Evolutionary conservation across 2,888 invertebrate species (phyloP), one percentile per base, ranked within the genome.

Genomic region (Marasmarcha lunaedactyla): DNA sequence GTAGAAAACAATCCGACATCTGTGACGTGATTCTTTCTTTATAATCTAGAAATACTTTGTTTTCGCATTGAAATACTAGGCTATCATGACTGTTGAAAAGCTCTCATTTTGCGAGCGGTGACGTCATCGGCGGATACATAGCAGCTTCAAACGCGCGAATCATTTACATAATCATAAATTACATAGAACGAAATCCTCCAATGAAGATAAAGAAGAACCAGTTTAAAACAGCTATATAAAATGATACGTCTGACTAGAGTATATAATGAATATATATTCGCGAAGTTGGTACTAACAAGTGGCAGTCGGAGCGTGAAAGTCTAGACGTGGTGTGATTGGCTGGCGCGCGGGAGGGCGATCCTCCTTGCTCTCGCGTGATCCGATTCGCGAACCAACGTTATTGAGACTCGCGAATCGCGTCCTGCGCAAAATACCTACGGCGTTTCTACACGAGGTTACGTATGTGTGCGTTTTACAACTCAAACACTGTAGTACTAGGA

Each of bases 341-440:
- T 54, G 57, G 48, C 56, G 54, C 55, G 57, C 62, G 68, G 70
- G 78, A 81, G 81, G 81, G 77, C 77, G 73, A 77, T 77, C 78
- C 81, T 81, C 79, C 73, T 59, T 71, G 70, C 79, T 81, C 81
- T 81, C 77, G 66, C 53, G 59, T 76, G 69, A 74, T 71, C 52
- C 66, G 71, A 78, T 78, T 79, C 74, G 79, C 79, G 68, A 73
- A 71, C 64, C 49, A 57, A 55, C 57, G 64, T 60, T 60, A 52
- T 58, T 58, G 52, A 71, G 68, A 73, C 72, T 68, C 66, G 63
- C 49, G 42, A 46, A 44, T 44, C 39, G 47, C 53, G 60, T 70
- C 69, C 67, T 67, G 59, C 55, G 53, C 54, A 56, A 54, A n/a
- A 61, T 54, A 59, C 51, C 54, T 20, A 20, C 46, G 48, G 46